Evolutionary conservation across 2,113 vertebrate species (phyloP).

Genomic region (Gambusia holbrooki): DNA sequence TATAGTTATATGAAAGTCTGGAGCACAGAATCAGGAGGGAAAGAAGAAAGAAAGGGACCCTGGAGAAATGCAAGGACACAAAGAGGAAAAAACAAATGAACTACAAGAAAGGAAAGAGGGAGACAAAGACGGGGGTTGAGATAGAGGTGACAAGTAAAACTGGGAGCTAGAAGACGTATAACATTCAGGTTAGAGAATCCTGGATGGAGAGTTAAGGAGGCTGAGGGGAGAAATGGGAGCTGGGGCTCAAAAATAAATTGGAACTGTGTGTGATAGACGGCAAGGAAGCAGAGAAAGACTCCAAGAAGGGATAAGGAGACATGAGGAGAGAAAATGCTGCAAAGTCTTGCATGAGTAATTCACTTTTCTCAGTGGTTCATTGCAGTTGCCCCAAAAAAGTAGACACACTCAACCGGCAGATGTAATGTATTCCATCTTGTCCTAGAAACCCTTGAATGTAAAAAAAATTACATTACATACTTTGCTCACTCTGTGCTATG

Average conservation of each 20-base stretch:
- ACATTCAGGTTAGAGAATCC: constrained; percentile 33
- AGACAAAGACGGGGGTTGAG: neutral
- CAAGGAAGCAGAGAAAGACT: neutral
- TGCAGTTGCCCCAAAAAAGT: constrained; percentile 44
- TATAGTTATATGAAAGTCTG: constrained; percentile 26
- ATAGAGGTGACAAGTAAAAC: constrained; percentile 1
- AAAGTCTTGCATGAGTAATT: constrained; percentile 59
- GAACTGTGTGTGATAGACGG: constrained; percentile 32
- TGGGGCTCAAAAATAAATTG: constrained; percentile 29
- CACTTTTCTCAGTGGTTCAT: constrained; percentile 52
- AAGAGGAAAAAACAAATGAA: constrained; percentile 21
- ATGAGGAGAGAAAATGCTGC: constrained; percentile 15
- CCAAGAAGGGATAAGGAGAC: constrained; percentile 2
- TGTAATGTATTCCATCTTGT: constrained; percentile 59
- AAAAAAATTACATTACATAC: constrained; percentile 30
- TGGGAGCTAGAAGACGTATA: constrained; percentile 32
- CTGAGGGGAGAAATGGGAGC: constrained; percentile 9
- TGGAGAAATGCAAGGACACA: constrained; percentile 11
- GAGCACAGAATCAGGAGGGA: constrained; percentile 18
- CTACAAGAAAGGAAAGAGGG: neutral
- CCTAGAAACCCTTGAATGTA: constrained; percentile 56
- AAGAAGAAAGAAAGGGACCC: constrained; percentile 13
- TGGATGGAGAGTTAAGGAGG: constrained; percentile 8
- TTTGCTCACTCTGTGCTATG: constrained; percentile 24
- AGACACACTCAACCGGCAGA: constrained; percentile 38